Evolutionary conservation across 2,888 invertebrate genomes (phyloP).

Genomic region (Tuta absoluta): DNA sequence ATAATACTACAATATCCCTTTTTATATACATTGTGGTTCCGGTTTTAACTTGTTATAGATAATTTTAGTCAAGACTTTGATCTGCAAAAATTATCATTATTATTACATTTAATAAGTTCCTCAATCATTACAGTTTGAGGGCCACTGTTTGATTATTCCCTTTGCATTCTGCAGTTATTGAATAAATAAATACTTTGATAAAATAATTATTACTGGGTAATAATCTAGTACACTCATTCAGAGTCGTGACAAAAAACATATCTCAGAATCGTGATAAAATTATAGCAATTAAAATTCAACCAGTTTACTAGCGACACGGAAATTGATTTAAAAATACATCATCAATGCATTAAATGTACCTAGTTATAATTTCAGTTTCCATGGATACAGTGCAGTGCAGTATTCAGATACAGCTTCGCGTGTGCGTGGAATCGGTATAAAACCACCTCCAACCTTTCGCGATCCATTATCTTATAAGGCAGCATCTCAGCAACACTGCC

Average conservation of each 20-base stretch:
- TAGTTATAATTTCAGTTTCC: background rate
- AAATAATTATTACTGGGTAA: too few relatives aligned
- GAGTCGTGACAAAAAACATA: slow-evolving; percentile 1
- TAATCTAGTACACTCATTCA: background rate
- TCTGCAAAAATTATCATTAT: too few relatives aligned
- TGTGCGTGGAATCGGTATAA: slow-evolving; percentile 57
- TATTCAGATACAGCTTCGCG: slow-evolving; percentile 48
- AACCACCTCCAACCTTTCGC: slow-evolving; percentile 55
- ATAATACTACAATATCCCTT: too few relatives aligned
- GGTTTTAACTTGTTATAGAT: too few relatives aligned
- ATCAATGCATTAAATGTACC: background rate
- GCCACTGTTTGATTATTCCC: too few relatives aligned
- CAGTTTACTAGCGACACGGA: background rate
- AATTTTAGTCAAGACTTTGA: too few relatives aligned
- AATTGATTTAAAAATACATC: background rate
- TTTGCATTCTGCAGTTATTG: too few relatives aligned
- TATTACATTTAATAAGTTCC: too few relatives aligned
- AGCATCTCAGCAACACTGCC: slow-evolving; percentile 49
- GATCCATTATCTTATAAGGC: slow-evolving; percentile 69
- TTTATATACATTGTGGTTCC: too few relatives aligned
- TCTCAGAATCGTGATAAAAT: slow-evolving; percentile 6
- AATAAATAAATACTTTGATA: too few relatives aligned
- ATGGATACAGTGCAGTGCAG: slow-evolving; percentile 3
- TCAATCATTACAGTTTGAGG: too few relatives aligned
- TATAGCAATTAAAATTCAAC: background rate